Evolutionary conservation across 2,888 invertebrate species (phyloP).

Genomic region (Caradrina kadenii): DNA sequence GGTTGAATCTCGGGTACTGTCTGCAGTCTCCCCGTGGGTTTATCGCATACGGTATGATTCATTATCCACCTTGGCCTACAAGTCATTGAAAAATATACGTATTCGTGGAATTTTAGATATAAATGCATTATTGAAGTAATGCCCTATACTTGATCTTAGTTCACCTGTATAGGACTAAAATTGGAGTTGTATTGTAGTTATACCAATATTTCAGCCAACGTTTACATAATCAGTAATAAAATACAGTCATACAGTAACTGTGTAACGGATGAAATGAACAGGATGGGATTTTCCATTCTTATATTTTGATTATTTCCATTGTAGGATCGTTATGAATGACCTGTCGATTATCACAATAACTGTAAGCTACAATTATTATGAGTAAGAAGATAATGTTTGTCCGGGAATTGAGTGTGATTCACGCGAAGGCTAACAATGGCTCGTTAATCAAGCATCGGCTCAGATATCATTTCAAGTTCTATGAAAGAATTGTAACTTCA

Average conservation of each 20-base stretch:
- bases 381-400: slow-evolving; percentile 75
- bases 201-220: background rate
- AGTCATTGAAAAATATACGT: slow-evolving; percentile 49
- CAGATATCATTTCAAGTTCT: slow-evolving; percentile 65
- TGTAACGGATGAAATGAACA: background rate
- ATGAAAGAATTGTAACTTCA: slow-evolving; percentile 61
- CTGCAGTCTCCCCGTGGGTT: slow-evolving; percentile 44
- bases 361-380: slow-evolving; percentile 70
- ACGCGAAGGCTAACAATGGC: slow-evolving; percentile 67
- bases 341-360: slow-evolving; percentile 63
- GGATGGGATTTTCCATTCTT: slow-evolving; percentile 28
- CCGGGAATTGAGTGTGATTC: slow-evolving; percentile 76
- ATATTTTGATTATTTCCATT: slow-evolving; percentile 44
- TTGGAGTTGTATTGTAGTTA: slow-evolving; percentile 3
- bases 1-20: slow-evolving; percentile 52
- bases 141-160: slow-evolving; percentile 4
- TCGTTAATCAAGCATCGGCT: slow-evolving; percentile 62
- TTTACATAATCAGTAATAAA: slow-evolving; percentile 30
- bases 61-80: slow-evolving; percentile 60
- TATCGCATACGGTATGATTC: slow-evolving; percentile 57
- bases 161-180: background rate
- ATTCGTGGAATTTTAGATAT: slow-evolving; percentile 54
- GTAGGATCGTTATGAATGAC: slow-evolving; percentile 50
- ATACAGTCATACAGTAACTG: background rate
- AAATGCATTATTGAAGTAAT: slow-evolving; percentile 26